A percentile compares a stretch with the other conserved stretches of the same genome.
Conservation (phyloP, 1,140 invertebrate genomes). For the Drosophila lacteicornis region DNA sequence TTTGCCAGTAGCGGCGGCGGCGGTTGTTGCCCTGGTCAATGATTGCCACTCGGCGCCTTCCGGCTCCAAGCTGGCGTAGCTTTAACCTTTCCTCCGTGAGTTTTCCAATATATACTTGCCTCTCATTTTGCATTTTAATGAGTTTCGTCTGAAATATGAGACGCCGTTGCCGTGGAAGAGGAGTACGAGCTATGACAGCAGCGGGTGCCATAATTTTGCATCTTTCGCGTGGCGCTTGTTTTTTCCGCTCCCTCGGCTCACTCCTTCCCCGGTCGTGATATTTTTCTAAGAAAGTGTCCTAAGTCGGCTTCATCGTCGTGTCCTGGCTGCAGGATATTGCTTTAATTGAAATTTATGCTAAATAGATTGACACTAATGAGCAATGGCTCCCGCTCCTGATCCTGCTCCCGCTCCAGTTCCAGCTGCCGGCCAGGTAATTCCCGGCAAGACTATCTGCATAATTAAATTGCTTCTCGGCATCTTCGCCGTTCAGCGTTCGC, state of each 20-base stretch:
- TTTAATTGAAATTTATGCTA: constrained; percentile 84
- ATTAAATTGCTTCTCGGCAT: constrained; percentile 65
- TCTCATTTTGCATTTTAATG: constrained; percentile 81
- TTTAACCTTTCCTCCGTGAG: constrained; percentile 7
- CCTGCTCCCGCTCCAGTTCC: constrained; percentile 8
- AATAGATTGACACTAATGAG: constrained; percentile 83
- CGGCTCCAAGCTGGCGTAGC: not conserved
- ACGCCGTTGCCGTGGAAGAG: not conserved
- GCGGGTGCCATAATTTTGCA: constrained; percentile 64
- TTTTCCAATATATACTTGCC: constrained; percentile 61
- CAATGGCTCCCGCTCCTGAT: constrained; percentile 58
- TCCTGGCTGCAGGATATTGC: constrained; percentile 75
- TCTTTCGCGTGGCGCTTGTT: constrained; percentile 40
- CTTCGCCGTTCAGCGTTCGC: constrained; percentile 5
- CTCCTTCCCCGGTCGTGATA: constrained; percentile 5
- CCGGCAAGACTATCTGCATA: constrained; percentile 59
- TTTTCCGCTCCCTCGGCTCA: constrained; percentile 5
- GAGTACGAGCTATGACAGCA: constrained; percentile 33
- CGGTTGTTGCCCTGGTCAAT: constrained; percentile 33
- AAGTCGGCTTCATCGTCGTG: constrained; percentile 52
- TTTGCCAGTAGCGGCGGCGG: not conserved
- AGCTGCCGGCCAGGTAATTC: constrained; percentile 54
- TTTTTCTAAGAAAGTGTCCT: constrained; percentile 59
- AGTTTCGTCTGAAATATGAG: constrained; percentile 74
- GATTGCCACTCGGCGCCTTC: constrained; percentile 9